phyloP scores from a whole-genome alignment of 2,888 invertebrate genomes.

The Leuctra nigra region DNA sequence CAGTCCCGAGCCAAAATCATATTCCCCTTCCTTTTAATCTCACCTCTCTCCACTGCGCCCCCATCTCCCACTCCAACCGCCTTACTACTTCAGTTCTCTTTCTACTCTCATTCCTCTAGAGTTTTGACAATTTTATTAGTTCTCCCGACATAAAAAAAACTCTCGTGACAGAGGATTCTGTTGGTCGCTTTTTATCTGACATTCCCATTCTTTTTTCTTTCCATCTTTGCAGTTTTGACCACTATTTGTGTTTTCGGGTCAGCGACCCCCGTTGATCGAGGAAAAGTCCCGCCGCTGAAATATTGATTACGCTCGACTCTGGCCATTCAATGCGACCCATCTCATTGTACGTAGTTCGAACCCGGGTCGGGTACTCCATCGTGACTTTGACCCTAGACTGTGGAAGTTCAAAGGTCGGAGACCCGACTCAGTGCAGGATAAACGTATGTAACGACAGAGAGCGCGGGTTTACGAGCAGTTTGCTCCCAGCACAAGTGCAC shows the following conservation, averaged over 20 bases:
- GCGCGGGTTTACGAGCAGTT: too few species aligned
- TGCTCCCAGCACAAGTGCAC: too few species aligned
- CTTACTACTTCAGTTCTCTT: neutral
- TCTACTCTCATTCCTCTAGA: slow-evolving; percentile 3
- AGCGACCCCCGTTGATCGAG: neutral
- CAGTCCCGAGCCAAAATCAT: slow-evolving; percentile 11
- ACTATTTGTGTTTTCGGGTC: neutral
- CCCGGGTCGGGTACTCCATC: neutral
- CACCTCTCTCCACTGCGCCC: slow-evolving; percentile 11
- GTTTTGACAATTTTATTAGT: slow-evolving; percentile 19
- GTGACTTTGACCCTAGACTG: slow-evolving; percentile 1
- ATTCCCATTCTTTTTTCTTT: neutral
- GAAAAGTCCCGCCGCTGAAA: neutral
- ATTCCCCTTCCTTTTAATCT: slow-evolving; percentile 12
- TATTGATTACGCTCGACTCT: neutral
- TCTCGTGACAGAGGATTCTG: neutral
- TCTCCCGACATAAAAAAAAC: slow-evolving; percentile 3
- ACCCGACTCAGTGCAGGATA: too few species aligned
- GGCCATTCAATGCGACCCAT: neutral
- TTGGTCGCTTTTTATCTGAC: neutral
- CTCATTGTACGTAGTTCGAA: neutral
- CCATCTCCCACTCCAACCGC: too few species aligned
- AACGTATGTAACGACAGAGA: too few species aligned
- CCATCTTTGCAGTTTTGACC: neutral
- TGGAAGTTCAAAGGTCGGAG: neutral